Base-by-base conservation (phyloP, 2,888 invertebrate species). In the Mechanitis messenoides region DNA sequence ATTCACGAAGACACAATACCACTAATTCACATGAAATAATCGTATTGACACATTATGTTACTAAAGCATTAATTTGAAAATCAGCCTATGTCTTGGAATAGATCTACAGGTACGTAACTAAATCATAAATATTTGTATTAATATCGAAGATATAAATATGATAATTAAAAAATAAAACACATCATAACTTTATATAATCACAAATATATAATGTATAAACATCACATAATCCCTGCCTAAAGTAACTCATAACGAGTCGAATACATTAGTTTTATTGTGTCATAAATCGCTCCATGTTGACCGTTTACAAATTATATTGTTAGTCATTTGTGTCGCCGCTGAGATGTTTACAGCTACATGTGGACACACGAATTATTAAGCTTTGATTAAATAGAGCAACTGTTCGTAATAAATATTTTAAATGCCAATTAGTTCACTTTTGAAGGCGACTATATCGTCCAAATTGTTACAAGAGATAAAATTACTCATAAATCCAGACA, bases 181-280 rank as follows among this genome's bases (percentile, higher is more conserved):
- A 20, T 20, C 20, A 20, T 20, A 20, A 20, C 20, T 20, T 20
- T 20, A 20, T 20, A 20, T 20, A 20, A 20, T 20, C 20, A 20
- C 20, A 20, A 20, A 20, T 20, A 20, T 20, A 20, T 20, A 20
- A 20, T 20, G 45, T 55, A 55, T 56, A 55, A 59, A 55, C 33
- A 45, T 60, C 45, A 60, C 11, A 58, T 45, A 56, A 61, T 20
- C 45, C 57, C 58, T 55, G 53, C 50, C 60, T 61, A 64, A 70
- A 61, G 65, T 63, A 63, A 64, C 61, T 66, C 67, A 61, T 67
- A 65, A 66, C 56, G 58, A 64, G 55, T 66, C 66, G 67, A 64
- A 67, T 71, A 73, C 71, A 74, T 75, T 73, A 77, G 72, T 75
- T 72, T 73, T 69, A 73, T 71, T 62, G 73, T 66, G 68, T 61